phyloP scores from a whole-genome alignment of 2,797 vertebrate species.

The Anguilla marmorata region DNA sequence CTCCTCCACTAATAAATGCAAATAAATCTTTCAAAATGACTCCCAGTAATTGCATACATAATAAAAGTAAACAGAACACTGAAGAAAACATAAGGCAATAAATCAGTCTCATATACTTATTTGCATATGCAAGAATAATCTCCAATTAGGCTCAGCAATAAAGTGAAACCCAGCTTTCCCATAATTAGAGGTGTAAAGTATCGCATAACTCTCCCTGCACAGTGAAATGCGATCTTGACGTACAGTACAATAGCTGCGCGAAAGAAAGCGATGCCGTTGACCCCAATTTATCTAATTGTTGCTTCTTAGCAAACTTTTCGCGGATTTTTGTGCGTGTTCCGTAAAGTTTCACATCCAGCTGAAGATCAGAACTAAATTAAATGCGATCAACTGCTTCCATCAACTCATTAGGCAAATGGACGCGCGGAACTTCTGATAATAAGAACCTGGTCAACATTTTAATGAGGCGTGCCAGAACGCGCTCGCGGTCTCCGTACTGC shows the following conservation, averaged over 20 bases:
- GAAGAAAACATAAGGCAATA: background rate
- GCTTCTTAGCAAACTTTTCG: slow-evolving; percentile 21
- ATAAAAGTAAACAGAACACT: slow-evolving; percentile 5
- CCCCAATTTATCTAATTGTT: slow-evolving; percentile 37
- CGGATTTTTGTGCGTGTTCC: slow-evolving; percentile 16
- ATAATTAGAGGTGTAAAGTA: slow-evolving; percentile 6
- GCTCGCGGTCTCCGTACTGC: slow-evolving; percentile 15
- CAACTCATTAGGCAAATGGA: slow-evolving; percentile 32
- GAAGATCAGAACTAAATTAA: slow-evolving; percentile 39
- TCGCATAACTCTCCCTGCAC: background rate
- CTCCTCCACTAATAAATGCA: background rate
- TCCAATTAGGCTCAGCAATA: slow-evolving; percentile 18
- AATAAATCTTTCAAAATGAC: background rate
- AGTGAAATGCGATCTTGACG: background rate
- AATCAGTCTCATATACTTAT: slow-evolving; percentile 20
- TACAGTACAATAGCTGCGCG: background rate
- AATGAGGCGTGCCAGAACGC: slow-evolving; percentile 34
- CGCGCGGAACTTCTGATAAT: slow-evolving; percentile 13
- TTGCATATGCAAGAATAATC: slow-evolving; percentile 19
- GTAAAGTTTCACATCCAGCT: slow-evolving; percentile 31
- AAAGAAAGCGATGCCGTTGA: slow-evolving; percentile 21
- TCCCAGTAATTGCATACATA: background rate
- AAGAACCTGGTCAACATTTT: slow-evolving; percentile 41
- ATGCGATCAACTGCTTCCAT: slow-evolving; percentile 32
- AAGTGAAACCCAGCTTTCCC: background rate